Percentiles rank a stretch among this genome's conserved stretches.
These are phyloP conservation scores for Apamea crenata DNA, from an alignment of 2,888 invertebrate genomes.

Conservation along the genomic window DNA sequence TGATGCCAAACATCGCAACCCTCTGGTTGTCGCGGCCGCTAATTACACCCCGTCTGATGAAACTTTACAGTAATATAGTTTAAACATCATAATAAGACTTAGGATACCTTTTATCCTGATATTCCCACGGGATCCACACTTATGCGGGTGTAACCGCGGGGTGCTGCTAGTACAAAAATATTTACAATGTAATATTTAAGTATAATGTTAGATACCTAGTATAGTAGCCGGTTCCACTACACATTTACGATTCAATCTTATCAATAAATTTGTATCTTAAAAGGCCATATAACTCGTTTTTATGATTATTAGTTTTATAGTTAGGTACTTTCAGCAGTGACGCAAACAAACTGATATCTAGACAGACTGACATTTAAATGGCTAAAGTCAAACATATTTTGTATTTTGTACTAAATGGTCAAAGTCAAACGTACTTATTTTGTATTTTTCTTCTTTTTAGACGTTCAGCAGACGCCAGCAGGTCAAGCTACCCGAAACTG, in stretches of 20 bases:
- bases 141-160: too few species aligned
- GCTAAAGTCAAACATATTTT: neutral
- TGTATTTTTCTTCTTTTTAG: neutral
- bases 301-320: constrained; percentile 17
- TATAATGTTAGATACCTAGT: neutral
- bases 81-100: too few species aligned
- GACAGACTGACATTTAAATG: neutral
- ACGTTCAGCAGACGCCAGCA: too few species aligned
- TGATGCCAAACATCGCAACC: too few species aligned
- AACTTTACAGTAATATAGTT: too few species aligned
- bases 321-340: neutral
- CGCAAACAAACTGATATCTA: neutral
- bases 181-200: neutral
- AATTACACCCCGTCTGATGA: too few species aligned
- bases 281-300: constrained; percentile 13
- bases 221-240: neutral
- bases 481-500: too few species aligned
- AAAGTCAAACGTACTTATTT: neutral
- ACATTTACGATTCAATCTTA: neutral
- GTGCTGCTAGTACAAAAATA: neutral
- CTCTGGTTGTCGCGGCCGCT: too few species aligned
- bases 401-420: neutral
- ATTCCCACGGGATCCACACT: too few species aligned
- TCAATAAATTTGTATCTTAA: constrained; percentile 10
- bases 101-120: too few species aligned